A percentile compares a stretch with the other conserved stretches of the same genome.
Evolutionary conservation across 2,797 vertebrate species (phyloP).

Genomic region (Platyrinchus mystaceus): DNA sequence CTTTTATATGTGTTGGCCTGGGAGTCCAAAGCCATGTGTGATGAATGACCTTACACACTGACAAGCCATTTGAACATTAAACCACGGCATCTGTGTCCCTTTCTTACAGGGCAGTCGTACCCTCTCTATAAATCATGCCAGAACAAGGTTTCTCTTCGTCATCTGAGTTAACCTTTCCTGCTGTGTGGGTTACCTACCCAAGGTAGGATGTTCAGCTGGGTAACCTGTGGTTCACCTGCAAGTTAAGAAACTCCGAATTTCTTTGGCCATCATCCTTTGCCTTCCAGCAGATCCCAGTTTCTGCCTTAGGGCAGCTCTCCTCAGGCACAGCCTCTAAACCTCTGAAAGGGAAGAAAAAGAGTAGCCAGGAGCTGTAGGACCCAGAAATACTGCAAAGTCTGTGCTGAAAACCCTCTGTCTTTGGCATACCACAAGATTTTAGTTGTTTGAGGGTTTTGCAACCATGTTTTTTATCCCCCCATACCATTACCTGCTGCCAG

Average conservation of each 20-base stretch:
- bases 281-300: not conserved
- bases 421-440: not conserved
- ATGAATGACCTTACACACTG: conserved; percentile 3
- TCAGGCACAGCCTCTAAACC: not conserved
- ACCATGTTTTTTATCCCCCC: not conserved
- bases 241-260: not conserved
- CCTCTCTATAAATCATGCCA: conserved; percentile 8
- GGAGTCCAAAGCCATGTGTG: not conserved
- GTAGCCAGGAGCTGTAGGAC: not conserved
- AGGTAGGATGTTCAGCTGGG: accelerated
- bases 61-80: not conserved
- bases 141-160: not conserved
- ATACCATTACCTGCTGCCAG: not conserved
- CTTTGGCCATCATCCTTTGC: not conserved
- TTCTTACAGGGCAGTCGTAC: not conserved
- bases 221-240: not conserved
- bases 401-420: not conserved
- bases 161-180: not conserved
- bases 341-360: not conserved
- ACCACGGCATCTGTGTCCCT: conserved; percentile 2
- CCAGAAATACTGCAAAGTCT: not conserved
- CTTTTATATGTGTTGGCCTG: not conserved
- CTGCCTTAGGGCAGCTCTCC: not conserved
- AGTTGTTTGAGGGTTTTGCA: not conserved
- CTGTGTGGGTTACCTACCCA: not conserved